phyloP scores from a whole-genome alignment of 1,140 invertebrate species.

The Pseudomyrmex gracilis region DNA sequence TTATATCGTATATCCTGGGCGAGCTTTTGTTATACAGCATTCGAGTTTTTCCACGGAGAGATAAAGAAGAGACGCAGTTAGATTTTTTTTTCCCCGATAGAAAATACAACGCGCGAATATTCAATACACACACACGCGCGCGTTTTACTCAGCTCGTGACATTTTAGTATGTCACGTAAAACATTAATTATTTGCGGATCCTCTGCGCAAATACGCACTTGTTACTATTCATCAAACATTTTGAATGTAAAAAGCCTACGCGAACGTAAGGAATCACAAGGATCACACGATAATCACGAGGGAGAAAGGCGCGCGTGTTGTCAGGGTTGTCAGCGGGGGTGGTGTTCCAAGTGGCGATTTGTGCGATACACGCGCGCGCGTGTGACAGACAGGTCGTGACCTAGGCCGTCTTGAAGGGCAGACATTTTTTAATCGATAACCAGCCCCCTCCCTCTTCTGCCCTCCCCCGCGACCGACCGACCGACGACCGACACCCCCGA shows the following conservation, averaged over 20 bases:
- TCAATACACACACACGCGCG: no score
- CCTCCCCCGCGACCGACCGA: conserved; percentile 50
- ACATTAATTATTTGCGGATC: no score
- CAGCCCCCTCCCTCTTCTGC: conserved; percentile 64
- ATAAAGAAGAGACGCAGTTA: background rate
- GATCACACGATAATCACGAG: conserved; percentile 29
- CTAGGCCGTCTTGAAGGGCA: conserved; percentile 86
- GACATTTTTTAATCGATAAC: conserved; percentile 86
- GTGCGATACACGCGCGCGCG: conserved; percentile 62
- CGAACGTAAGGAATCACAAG: background rate
- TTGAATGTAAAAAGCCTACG: background rate
- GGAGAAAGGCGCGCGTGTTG: background rate
- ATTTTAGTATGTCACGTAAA: no score
- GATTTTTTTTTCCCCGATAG: no score
- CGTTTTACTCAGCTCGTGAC: no score
- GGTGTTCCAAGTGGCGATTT: conserved; percentile 45
- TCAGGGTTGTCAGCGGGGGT: conserved; percentile 12
- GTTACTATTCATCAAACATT: background rate
- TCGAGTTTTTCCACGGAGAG: background rate
- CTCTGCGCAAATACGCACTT: no score
- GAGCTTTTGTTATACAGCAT: background rate
- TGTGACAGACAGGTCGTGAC: conserved; percentile 84
- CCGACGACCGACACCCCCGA: conserved; percentile 67
- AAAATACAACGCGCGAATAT: no score
- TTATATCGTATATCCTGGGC: background rate